These are phyloP conservation scores for Chunga burmeisteri DNA, from an alignment of 2,113 vertebrate genomes.

Conservation along the genomic window DNA sequence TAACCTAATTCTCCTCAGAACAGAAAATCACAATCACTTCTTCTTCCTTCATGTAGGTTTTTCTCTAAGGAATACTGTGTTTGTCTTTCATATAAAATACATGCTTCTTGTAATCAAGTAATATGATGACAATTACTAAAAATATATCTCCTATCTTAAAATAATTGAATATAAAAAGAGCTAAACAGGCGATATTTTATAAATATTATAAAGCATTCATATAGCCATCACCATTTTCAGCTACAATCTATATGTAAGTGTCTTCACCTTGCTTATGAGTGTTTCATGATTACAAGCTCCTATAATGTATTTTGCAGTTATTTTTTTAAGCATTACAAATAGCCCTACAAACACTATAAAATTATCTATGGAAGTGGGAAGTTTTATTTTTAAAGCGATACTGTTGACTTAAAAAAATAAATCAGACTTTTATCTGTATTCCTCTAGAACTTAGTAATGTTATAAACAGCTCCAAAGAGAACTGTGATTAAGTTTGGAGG, in stretches of 20 bases:
- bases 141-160: background rate
- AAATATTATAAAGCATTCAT: background rate
- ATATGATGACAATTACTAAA: background rate
- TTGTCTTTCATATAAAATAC: background rate
- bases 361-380: background rate
- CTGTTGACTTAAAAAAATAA: background rate
- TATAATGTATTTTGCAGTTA: background rate
- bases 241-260: background rate
- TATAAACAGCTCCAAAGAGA: background rate
- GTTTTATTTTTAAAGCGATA: background rate
- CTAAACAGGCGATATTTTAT: background rate
- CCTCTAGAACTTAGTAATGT: background rate
- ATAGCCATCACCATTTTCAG: background rate
- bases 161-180: background rate
- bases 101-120: background rate
- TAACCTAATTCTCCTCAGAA: slow-evolving; percentile 30
- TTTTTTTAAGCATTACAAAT: slow-evolving; percentile 8
- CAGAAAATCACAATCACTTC: background rate
- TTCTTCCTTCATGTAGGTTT: background rate
- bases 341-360: background rate
- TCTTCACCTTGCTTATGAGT: background rate
- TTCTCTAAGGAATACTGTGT: background rate
- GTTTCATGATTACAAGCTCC: background rate
- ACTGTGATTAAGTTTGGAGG: background rate
- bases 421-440: background rate